Evolutionary conservation across 2,113 vertebrate genomes (phyloP).

Genomic region (Crotophaga sulcirostris): DNA sequence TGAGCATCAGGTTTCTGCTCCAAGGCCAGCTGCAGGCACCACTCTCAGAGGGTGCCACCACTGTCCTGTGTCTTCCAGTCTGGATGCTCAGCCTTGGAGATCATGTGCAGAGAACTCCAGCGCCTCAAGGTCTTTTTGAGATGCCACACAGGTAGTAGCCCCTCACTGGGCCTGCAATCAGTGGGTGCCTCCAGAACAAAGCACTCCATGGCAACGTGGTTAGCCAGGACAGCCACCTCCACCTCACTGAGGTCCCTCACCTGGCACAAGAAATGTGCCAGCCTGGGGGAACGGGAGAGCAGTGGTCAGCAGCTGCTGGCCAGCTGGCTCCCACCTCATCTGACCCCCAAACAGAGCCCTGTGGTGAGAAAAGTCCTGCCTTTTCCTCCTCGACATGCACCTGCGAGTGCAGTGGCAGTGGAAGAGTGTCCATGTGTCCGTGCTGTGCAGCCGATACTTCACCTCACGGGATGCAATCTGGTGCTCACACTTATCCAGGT

Average conservation of each 20-base stretch:
- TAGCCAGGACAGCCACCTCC: slow-evolving; percentile 35
- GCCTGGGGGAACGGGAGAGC: slow-evolving; percentile 14
- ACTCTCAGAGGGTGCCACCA: not conserved
- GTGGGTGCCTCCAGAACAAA: slow-evolving; percentile 36
- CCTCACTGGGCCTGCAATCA: not conserved
- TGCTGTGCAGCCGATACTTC: slow-evolving; percentile 79
- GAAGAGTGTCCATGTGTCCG: slow-evolving; percentile 68
- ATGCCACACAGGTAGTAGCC: not conserved
- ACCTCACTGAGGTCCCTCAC: not conserved
- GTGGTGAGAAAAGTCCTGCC: not conserved
- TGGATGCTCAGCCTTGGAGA: not conserved
- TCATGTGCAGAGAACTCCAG: not conserved
- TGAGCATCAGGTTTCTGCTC: not conserved
- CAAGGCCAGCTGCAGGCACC: slow-evolving; percentile 10
- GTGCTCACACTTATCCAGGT: slow-evolving; percentile 73
- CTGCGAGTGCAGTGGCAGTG: slow-evolving; percentile 85
- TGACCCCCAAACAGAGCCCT: too few species aligned
- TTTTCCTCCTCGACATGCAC: slow-evolving; percentile 48
- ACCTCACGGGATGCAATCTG: slow-evolving; percentile 73
- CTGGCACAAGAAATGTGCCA: slow-evolving; percentile 66
- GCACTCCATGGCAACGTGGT: slow-evolving; percentile 61
- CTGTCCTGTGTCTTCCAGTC: not conserved
- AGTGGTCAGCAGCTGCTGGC: not conserved
- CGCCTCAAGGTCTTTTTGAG: not conserved
- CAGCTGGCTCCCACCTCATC: not conserved